Evolutionary conservation across 2,797 vertebrate species (phyloP).

Genomic region (Rhodeus uyekii): DNA sequence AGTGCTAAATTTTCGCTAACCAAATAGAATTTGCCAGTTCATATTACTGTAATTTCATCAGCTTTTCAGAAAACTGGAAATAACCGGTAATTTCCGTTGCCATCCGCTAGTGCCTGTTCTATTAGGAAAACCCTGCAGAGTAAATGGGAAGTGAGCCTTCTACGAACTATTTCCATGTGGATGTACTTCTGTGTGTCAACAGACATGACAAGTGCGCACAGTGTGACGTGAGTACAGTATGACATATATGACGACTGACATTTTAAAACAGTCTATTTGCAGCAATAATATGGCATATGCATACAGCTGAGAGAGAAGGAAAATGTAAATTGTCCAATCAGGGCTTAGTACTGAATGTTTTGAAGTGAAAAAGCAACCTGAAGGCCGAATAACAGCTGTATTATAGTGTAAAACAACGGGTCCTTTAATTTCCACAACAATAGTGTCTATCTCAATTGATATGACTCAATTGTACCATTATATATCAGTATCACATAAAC

Average conservation of each 20-base stretch:
- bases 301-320: neutral
- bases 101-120: slow-evolving; percentile 38
- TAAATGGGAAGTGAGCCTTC: slow-evolving; percentile 24
- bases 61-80: slow-evolving; percentile 51
- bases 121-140: slow-evolving; percentile 33
- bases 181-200: slow-evolving; percentile 9
- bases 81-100: slow-evolving; percentile 39
- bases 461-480: neutral
- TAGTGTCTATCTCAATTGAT: neutral
- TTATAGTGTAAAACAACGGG: neutral
- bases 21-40: slow-evolving; percentile 52
- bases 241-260: slow-evolving; percentile 1
- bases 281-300: slow-evolving; percentile 4
- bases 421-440: neutral
- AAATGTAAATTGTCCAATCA: slow-evolving; percentile 6
- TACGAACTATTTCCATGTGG: slow-evolving; percentile 2
- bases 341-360: neutral
- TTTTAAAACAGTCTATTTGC: slow-evolving; percentile 8
- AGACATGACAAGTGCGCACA: slow-evolving; percentile 11
- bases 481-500: neutral
- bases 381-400: neutral
- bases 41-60: slow-evolving; percentile 52
- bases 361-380: slow-evolving; percentile 2
- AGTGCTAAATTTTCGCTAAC: slow-evolving; percentile 50
- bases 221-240: slow-evolving; percentile 3